Percentiles rank a stretch among this genome's conserved stretches.
Evolutionary conservation across 2,113 vertebrate genomes (phyloP).

Genomic region (Canis aureus): DNA sequence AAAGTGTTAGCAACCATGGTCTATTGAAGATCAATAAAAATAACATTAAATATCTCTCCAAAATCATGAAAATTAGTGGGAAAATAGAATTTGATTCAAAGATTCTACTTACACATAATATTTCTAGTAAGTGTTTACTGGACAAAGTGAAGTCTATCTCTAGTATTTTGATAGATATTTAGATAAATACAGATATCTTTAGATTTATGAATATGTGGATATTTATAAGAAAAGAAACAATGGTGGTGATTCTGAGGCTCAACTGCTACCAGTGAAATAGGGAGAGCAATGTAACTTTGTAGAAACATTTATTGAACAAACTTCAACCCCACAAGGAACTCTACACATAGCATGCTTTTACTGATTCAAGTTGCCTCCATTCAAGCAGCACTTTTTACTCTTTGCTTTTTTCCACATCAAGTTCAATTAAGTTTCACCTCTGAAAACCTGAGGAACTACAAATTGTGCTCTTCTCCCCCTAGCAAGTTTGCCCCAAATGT

Average conservation of each 20-base stretch:
- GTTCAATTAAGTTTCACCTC: slow-evolving; percentile 61
- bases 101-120: neutral
- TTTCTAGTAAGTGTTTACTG: slow-evolving; percentile 18
- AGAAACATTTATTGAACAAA: slow-evolving; percentile 54
- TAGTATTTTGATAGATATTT: slow-evolving; percentile 25
- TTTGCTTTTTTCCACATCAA: slow-evolving; percentile 56
- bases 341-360: slow-evolving; percentile 13
- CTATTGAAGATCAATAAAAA: slow-evolving; percentile 52
- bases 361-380: slow-evolving; percentile 6
- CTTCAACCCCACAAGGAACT: slow-evolving; percentile 42
- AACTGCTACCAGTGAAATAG: neutral
- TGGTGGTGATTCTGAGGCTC: neutral
- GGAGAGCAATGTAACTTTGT: neutral
- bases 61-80: slow-evolving; percentile 42
- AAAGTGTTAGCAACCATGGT: neutral
- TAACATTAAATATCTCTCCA: neutral
- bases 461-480: slow-evolving; percentile 58
- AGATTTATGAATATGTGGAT: slow-evolving; percentile 14
- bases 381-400: slow-evolving; percentile 49
- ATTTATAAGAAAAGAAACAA: slow-evolving; percentile 18
- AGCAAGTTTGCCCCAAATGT: slow-evolving; percentile 42
- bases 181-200: slow-evolving; percentile 39
- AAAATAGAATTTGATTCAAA: slow-evolving; percentile 62
- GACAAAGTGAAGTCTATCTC: slow-evolving; percentile 36
- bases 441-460: slow-evolving; percentile 48